Conservation (phyloP, 2,888 invertebrate species). For the Melanostoma scalare region DNA sequence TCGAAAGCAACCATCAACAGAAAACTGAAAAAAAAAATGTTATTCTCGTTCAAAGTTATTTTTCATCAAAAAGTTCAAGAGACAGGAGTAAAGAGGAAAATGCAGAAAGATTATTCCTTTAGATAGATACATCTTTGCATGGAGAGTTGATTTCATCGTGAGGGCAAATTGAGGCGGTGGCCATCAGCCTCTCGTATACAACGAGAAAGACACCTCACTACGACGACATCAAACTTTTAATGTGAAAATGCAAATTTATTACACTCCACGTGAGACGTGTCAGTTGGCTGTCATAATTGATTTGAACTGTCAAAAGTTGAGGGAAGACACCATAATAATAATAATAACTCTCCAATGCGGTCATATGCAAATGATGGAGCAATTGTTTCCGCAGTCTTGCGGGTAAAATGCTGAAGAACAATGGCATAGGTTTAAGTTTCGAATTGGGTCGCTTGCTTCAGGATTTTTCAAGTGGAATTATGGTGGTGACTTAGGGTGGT, state of each 20-base stretch:
- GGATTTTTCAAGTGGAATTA: conserved; percentile 33
- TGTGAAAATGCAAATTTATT: conserved; percentile 71
- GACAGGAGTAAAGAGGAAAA: neutral
- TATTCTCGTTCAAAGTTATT: conserved; percentile 36
- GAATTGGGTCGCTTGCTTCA: conserved; percentile 46
- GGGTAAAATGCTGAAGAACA: conserved; percentile 55
- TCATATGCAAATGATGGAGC: conserved; percentile 65
- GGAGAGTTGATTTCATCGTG: conserved; percentile 49
- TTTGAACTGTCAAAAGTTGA: conserved; percentile 61
- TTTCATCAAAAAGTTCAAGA: conserved; percentile 47
- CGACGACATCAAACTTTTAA: conserved; percentile 33
- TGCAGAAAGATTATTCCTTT: conserved; percentile 38
- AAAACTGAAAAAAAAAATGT: conserved; percentile 33
- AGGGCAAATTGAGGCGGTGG: neutral
- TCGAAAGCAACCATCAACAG: conserved; percentile 41
- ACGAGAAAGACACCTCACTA: neutral
- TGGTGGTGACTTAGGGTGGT: neutral
- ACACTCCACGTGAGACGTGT: conserved; percentile 60
- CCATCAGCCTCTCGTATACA: conserved; percentile 1
- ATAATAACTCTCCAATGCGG: conserved; percentile 55
- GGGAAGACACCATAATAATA: conserved; percentile 42
- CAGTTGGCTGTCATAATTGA: conserved; percentile 71
- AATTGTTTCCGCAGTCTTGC: conserved; percentile 65
- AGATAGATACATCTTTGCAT: conserved; percentile 46
- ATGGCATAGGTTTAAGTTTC: conserved; percentile 20